Percentiles rank a stretch among this genome's conserved stretches.
Conservation (phyloP, 2,888 invertebrate species). For the Pomacea canaliculata region DNA sequence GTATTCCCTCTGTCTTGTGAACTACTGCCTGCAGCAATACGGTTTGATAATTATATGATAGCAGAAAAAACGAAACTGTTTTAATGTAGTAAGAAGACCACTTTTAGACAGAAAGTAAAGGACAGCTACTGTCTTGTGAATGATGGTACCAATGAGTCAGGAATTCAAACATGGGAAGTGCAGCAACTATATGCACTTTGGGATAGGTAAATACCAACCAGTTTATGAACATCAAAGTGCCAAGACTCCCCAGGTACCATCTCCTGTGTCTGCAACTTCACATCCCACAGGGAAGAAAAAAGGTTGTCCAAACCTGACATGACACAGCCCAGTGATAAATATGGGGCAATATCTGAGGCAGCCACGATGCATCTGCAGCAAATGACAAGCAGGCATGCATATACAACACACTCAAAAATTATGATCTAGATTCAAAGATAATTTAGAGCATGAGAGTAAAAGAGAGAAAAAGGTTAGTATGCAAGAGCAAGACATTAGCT, state of each 20-base stretch:
- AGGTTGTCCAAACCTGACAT: slow-evolving; percentile 96
- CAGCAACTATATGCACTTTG: too few relatives aligned
- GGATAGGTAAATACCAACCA: slow-evolving; percentile 73
- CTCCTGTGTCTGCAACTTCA: slow-evolving; percentile 81
- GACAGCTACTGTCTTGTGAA: too few relatives aligned
- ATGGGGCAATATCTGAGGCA: slow-evolving; percentile 75
- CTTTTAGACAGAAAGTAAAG: too few relatives aligned
- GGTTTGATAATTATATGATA: not conserved
- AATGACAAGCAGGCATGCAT: not conserved
- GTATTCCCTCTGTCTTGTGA: slow-evolving; percentile 82
- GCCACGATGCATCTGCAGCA: slow-evolving; percentile 47
- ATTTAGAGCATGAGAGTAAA: too few relatives aligned
- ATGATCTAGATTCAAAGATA: too few relatives aligned
- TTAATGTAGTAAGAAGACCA: too few relatives aligned
- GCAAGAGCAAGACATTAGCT: too few relatives aligned
- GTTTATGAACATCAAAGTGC: slow-evolving; percentile 89
- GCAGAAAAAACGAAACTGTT: too few relatives aligned
- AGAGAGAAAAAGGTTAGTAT: too few relatives aligned
- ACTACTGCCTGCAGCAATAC: slow-evolving; percentile 74
- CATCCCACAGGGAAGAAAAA: slow-evolving; percentile 82
- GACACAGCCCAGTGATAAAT: slow-evolving; percentile 90
- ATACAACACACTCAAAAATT: not conserved
- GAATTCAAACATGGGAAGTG: too few relatives aligned
- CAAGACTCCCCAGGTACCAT: slow-evolving; percentile 86
- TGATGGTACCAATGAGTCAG: too few relatives aligned